Base-by-base conservation (phyloP, 1,140 invertebrate species). In the Acromyrmex echinatior region DNA sequence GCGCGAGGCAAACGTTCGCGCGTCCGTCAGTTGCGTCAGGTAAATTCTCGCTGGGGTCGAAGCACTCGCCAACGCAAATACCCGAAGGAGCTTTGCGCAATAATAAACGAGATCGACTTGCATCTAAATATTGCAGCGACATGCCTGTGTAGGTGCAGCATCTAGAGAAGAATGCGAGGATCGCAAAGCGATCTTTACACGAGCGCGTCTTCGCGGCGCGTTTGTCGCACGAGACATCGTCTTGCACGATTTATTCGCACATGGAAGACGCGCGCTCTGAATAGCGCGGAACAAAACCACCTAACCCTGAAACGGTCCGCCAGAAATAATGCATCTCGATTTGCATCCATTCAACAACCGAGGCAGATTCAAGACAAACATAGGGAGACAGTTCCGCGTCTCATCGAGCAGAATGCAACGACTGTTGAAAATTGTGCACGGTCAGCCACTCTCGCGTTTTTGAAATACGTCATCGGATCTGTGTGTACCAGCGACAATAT, bases 1-100 rank as follows among this genome's bases (percentile, higher is more conserved):
- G 66, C 63, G 51, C 65, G 51, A 39, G 16, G 49, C 39, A 39
- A 60, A 49, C 7, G 45, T 53, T 58, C 63, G 78, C 51, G n/a
- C 65, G 66, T 71, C 53, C 56, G 31, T 86, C 84, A 82, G 35
- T 60, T 66, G 77, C 68, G 86, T 86, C 90, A 92, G 90, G 90
- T 88, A 91, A 85, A 92, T 91, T 93, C 90, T 78, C 85, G 84
- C 62, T 56, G 53, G 73, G 88, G 87, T 93, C 92, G 90, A 91
- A 87, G 89, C 87, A 82, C 86, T 92, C 93, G 93, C 93, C 93
- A 90, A 93, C 93, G 92, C 93, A 93, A 93, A 93, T 93, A 93
- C 85, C 88, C 87, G 51, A 88, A 66, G 86, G 87, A 78, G 86
- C 88, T 93, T 93, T 93, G 80, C 92, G 90, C 90, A 88, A 90